These are phyloP conservation scores for Merodon equestris DNA, from an alignment of 2,888 invertebrate genomes.

Conservation along the genomic window DNA sequence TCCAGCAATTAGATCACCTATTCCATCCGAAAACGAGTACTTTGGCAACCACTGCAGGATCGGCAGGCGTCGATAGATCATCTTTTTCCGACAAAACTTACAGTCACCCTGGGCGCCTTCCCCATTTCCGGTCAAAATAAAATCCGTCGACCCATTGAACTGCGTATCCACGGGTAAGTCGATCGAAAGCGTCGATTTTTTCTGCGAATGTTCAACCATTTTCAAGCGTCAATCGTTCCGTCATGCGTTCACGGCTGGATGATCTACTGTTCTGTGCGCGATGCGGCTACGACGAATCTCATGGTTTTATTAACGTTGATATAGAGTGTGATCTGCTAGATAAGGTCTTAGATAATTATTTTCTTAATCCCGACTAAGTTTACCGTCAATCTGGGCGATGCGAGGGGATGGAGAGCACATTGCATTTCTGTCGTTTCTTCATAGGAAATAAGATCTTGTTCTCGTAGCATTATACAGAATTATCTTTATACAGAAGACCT, in stretches of 20 bases:
- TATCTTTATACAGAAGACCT: too few species aligned
- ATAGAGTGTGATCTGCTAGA: neutral
- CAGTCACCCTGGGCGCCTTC: conserved; percentile 53
- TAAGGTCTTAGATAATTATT: neutral
- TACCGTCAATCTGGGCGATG: too few species aligned
- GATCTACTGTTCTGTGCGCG: too few species aligned
- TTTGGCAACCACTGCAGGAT: conserved; percentile 88
- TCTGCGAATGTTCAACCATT: conserved; percentile 20
- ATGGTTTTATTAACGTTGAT: neutral
- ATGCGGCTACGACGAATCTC: neutral
- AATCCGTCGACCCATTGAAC: conserved; percentile 75
- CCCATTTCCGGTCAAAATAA: conserved; percentile 75
- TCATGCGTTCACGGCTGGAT: neutral
- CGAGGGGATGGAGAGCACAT: too few species aligned
- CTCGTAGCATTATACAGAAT: too few species aligned
- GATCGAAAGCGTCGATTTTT: conserved; percentile 33
- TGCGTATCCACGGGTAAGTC: conserved; percentile 73
- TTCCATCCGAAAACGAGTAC: conserved; percentile 85
- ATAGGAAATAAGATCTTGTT: too few species aligned
- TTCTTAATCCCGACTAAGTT: too few species aligned
- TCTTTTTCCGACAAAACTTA: conserved; percentile 42
- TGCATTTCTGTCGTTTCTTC: too few species aligned
- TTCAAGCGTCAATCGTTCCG: neutral
- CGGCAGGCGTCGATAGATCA: conserved; percentile 82
- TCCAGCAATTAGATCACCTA: conserved; percentile 95